Evolutionary conservation across 2,113 vertebrate species (phyloP).

Genomic region (Nyctibius bracteatus): DNA sequence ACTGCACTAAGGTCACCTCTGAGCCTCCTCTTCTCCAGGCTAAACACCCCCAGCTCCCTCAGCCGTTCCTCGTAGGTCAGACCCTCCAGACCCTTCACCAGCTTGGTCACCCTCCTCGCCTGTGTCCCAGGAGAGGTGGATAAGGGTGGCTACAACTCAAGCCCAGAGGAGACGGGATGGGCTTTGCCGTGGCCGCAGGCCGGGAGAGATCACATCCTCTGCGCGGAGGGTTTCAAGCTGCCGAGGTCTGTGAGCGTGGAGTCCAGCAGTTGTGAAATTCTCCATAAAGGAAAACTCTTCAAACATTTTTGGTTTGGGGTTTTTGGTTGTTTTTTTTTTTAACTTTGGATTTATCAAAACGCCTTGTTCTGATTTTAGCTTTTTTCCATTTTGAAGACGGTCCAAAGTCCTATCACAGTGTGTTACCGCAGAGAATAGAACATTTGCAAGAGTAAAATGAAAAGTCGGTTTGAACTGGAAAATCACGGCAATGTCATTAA

Average conservation of each 20-base stretch:
- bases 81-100: no score
- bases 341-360: background rate
- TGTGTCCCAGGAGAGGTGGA: background rate
- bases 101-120: no score
- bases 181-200: background rate
- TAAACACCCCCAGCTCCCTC: no score
- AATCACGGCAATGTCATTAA: background rate
- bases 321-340: background rate
- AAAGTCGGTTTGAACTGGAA: conserved; percentile 29
- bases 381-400: background rate
- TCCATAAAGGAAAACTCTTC: background rate
- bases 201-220: background rate
- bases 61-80: no score
- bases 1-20: no score
- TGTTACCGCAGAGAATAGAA: background rate
- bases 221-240: background rate
- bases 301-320: no score
- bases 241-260: background rate
- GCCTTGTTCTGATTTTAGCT: background rate
- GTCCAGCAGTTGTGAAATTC: background rate
- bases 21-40: no score
- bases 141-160: no score
- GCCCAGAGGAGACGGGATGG: background rate
- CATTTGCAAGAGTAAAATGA: background rate
- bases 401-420: conserved; percentile 3